Percentiles rank a stretch among this genome's conserved stretches.
Conservation (phyloP, 2,113 vertebrate genomes). For the Ivindomyrus marchei region DNA sequence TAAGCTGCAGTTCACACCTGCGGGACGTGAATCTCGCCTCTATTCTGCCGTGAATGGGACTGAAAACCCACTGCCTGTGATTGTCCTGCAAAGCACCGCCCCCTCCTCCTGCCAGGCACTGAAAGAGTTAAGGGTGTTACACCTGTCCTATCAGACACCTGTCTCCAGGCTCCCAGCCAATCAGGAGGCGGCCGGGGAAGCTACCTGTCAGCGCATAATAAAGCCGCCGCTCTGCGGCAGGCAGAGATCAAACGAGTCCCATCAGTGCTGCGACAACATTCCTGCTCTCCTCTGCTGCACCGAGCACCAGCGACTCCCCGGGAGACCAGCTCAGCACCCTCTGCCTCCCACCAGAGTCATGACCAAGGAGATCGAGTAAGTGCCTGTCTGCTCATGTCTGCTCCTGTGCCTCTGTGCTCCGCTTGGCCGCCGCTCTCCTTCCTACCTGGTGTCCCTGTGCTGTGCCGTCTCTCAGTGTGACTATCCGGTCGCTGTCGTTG, state of each 20-base stretch:
- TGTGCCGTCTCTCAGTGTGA: not conserved
- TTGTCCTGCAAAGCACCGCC: constrained; percentile 47
- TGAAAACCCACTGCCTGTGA: constrained; percentile 19
- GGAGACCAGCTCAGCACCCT: constrained; percentile 41
- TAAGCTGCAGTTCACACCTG: constrained; percentile 46
- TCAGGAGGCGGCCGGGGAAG: constrained; percentile 46
- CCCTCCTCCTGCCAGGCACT: constrained; percentile 21
- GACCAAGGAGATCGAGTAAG: constrained; percentile 73
- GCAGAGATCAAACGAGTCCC: constrained; percentile 55
- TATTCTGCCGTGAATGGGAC: constrained; percentile 42
- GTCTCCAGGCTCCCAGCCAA: constrained; percentile 56
- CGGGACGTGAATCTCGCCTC: constrained; percentile 42
- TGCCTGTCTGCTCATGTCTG: constrained; percentile 14
- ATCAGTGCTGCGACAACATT: constrained; percentile 40
- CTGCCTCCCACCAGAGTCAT: constrained; percentile 55
- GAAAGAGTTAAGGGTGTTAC: constrained; percentile 52
- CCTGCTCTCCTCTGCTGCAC: constrained; percentile 21
- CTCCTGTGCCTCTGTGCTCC: not conserved
- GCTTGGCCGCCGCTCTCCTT: not conserved
- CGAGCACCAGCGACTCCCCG: constrained; percentile 24
- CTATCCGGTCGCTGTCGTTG: not conserved
- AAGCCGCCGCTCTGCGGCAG: constrained; percentile 39
- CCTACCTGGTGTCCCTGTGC: not conserved
- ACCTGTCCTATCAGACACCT: constrained; percentile 71
- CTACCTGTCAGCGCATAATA: constrained; percentile 49